Evolutionary conservation across 2,888 invertebrate genomes (phyloP).

Genomic region (Drosophila ezoana): DNA sequence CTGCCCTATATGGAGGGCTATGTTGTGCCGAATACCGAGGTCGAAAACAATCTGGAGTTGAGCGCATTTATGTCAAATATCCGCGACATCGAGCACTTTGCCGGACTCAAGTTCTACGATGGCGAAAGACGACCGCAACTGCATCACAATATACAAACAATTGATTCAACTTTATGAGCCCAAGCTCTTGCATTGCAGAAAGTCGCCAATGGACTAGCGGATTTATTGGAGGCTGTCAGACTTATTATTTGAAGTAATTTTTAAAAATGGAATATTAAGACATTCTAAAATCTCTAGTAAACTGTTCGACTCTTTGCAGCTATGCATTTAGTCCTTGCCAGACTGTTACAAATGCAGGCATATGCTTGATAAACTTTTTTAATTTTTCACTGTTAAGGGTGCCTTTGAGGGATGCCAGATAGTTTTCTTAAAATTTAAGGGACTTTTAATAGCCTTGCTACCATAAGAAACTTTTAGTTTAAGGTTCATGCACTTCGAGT

Average conservation of each 20-base stretch:
- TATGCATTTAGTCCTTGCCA: not conserved
- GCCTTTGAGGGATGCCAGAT: no score
- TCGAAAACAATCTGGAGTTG: slow-evolving; percentile 90
- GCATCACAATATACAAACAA: slow-evolving; percentile 25
- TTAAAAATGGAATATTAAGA: no score
- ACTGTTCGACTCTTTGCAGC: not conserved
- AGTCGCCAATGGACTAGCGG: no score
- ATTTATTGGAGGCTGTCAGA: no score
- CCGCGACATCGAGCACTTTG: slow-evolving; percentile 94
- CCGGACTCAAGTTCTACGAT: slow-evolving; percentile 95
- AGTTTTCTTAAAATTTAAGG: no score
- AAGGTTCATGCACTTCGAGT: no score
- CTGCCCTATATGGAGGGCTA: slow-evolving; percentile 93
- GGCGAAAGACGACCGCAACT: slow-evolving; percentile 87
- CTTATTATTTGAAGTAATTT: no score
- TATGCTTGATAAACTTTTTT: no score
- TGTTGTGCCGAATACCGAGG: slow-evolving; percentile 94
- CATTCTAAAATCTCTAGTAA: not conserved
- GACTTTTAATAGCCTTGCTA: no score
- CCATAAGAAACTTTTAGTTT: no score
- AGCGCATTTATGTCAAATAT: slow-evolving; percentile 92
- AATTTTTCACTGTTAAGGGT: no score
- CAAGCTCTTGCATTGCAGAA: no score
- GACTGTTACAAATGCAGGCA: not conserved
- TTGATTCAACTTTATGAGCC: not conserved